Base-by-base conservation (phyloP, 2,113 vertebrate genomes). In the Tamias sibiricus region DNA sequence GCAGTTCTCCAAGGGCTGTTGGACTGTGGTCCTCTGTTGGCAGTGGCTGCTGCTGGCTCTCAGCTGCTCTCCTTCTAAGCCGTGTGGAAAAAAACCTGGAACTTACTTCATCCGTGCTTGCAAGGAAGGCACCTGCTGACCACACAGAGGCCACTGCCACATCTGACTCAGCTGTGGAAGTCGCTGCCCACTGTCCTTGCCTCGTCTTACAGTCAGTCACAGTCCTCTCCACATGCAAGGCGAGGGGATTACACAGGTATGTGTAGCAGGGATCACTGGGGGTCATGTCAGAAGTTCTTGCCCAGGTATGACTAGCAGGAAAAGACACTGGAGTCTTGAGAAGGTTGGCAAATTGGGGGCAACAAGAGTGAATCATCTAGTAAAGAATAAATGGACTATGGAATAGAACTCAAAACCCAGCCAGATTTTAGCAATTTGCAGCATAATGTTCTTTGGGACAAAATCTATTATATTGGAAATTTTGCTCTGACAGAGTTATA, bases 401-500 rank as follows among this genome's bases (percentile, higher is more conserved):
- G 49, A 83, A 19, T 35, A 90, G 44, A 83, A 37, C 54, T 64
- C 42, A 28, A 88, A 92, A 37, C 42, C n/a, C 30, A 77, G 28
- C 8, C 75, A 86, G 62, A 75, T 76, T 52, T 82, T 86, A 47
- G 69, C 37, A 76, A 90, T 71, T 79, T 89, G n/a, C 30, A n/a
- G n/a, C 26, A 26, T 47, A 81, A 91, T 71, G 40, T 64, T 85
- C 72, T 83, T 80, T 81, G 59, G 68, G 10, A 74, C 32, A 89
- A 89, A 85, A 54, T 77, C 49, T 82, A 20, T 83, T 59, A 71
- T 1, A 8, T 42, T 35, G 12, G 66, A 88, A 86, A 85, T 26
- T 75, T 91, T 4, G 8, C 66, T 81, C n/a, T 92, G 59, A 76
- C 47, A 87, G 74, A 82, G n/a, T 49, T 95, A n/a, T 37, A 92